Evolutionary conservation across 2,888 invertebrate genomes (phyloP).

Genomic region (Agrotis exclamationis): DNA sequence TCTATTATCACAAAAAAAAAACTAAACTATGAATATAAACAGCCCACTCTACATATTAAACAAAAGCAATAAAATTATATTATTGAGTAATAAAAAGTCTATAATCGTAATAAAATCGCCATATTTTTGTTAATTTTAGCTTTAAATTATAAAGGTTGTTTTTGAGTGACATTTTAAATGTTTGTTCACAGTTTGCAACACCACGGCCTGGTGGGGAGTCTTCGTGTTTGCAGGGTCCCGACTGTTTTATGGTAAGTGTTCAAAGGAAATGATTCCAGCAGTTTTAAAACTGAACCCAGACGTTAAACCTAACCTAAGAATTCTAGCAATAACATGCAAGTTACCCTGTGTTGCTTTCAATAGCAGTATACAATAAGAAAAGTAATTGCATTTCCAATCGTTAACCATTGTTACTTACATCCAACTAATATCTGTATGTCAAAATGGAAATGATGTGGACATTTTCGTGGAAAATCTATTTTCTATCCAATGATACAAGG

Average conservation of each 20-base stretch:
- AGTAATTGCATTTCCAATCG: slow-evolving; percentile 1
- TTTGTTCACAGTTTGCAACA: slow-evolving; percentile 92
- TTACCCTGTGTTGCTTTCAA: too few relatives aligned
- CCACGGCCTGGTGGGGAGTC: slow-evolving; percentile 92
- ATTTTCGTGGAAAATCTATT: not conserved
- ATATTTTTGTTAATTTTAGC: slow-evolving; percentile 43
- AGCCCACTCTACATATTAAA: slow-evolving; percentile 35
- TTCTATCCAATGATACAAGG: too few relatives aligned
- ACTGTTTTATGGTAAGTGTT: slow-evolving; percentile 93
- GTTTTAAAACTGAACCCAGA: slow-evolving; percentile 13
- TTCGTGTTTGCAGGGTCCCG: slow-evolving; percentile 93
- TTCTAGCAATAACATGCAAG: not conserved
- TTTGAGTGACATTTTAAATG: slow-evolving; percentile 77
- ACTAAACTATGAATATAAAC: slow-evolving; percentile 39
- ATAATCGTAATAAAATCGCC: slow-evolving; percentile 32
- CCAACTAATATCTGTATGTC: not conserved
- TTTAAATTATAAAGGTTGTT: slow-evolving; percentile 34
- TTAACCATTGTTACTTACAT: not conserved
- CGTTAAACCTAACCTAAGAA: slow-evolving; percentile 32
- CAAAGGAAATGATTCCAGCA: slow-evolving; percentile 34
- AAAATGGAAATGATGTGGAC: not conserved
- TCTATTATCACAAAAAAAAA: slow-evolving; percentile 28
- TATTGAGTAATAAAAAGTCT: slow-evolving; percentile 50
- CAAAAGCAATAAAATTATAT: slow-evolving; percentile 44
- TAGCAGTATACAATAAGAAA: too few relatives aligned